A percentile compares a stretch with the other conserved stretches of the same genome.
Conservation (phyloP, 2,888 invertebrate species). For the Aleiodes testaceus region DNA sequence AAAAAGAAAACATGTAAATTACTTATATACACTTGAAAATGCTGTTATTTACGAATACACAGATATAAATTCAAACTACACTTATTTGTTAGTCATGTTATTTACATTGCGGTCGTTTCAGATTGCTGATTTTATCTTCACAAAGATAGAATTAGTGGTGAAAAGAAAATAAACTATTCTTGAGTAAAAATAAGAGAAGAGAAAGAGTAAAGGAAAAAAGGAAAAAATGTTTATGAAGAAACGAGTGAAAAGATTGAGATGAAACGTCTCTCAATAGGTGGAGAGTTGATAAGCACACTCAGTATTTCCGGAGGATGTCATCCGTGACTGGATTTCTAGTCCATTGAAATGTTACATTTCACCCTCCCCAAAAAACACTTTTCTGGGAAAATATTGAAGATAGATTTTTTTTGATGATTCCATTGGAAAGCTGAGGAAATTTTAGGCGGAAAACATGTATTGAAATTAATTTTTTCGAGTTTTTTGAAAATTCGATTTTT, state of each 20-base stretch:
- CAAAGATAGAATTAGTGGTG: constrained; percentile 28
- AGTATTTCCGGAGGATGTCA: constrained; percentile 64
- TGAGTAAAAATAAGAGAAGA: neutral
- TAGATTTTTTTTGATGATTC: too few species aligned
- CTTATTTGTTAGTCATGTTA: constrained; percentile 20
- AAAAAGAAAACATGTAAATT: neutral
- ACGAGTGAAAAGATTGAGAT: constrained; percentile 12
- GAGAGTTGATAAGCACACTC: constrained; percentile 57
- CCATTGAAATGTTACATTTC: too few species aligned
- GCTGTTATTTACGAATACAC: constrained; percentile 2
- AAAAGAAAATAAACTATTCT: constrained; percentile 8
- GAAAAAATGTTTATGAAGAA: neutral
- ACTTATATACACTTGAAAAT: neutral
- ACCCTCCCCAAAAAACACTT: too few species aligned
- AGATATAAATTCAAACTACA: constrained; percentile 17
- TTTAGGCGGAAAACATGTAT: too few species aligned
- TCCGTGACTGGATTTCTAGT: constrained; percentile 7
- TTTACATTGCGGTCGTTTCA: constrained; percentile 17
- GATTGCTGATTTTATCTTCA: constrained; percentile 29
- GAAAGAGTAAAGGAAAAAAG: neutral
- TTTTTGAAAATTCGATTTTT: too few species aligned
- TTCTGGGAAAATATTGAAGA: too few species aligned
- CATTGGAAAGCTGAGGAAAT: too few species aligned
- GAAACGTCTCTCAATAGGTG: neutral
- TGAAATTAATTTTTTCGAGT: too few species aligned